phyloP scores from a whole-genome alignment of 2,888 invertebrate genomes.

The Ditula angustiorana region DNA sequence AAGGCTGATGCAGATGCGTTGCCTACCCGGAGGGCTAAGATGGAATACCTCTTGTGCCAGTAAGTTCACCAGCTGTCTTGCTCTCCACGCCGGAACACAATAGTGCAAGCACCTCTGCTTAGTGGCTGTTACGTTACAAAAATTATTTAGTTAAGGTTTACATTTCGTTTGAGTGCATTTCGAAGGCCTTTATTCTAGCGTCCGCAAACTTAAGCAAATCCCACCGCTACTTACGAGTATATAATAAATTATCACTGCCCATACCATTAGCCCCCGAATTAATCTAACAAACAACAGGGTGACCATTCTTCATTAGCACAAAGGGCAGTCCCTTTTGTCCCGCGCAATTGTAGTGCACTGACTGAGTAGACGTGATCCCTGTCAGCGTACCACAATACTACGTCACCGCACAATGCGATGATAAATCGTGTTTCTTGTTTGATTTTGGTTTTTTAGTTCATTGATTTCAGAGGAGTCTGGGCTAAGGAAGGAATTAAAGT shows the following conservation, averaged over 20 bases:
- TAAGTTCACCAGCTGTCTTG: no score
- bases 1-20: no score
- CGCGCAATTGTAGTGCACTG: conserved; percentile 76
- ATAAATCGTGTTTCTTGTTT: conserved; percentile 75
- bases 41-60: no score
- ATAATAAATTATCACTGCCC: conserved; percentile 41
- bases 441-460: conserved; percentile 27
- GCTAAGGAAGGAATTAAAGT: conserved; percentile 29
- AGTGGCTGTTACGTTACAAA: no score
- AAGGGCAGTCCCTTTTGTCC: conserved; percentile 81
- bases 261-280: conserved; percentile 59
- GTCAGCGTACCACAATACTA: conserved; percentile 81
- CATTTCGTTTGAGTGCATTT: no score
- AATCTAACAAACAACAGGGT: conserved; percentile 74
- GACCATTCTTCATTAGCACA: conserved; percentile 84
- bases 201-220: background rate
- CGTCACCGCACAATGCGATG: conserved; percentile 80
- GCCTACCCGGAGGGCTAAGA: no score
- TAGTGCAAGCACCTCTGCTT: no score
- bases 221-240: background rate
- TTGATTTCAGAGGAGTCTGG: conserved; percentile 11
- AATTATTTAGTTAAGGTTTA: no score
- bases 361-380: conserved; percentile 75
- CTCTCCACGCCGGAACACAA: no score
- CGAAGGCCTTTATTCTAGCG: background rate